These are phyloP conservation scores for Cremastinae sp. DNA, from an alignment of 2,888 invertebrate genomes.

Conservation along the genomic window DNA sequence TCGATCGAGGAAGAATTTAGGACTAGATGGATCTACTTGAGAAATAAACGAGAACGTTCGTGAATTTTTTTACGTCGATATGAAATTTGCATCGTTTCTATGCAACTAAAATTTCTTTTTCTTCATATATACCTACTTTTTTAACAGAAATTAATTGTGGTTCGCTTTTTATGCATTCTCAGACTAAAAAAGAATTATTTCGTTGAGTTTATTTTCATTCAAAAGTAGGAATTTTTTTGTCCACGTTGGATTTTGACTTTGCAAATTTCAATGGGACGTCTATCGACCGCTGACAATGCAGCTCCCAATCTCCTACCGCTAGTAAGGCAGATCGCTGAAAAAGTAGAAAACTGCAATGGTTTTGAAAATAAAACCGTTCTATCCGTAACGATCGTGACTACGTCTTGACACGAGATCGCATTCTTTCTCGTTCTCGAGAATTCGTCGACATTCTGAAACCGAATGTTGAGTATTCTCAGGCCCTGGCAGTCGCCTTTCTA, in stretches of 20 bases:
- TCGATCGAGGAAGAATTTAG: conserved; percentile 67
- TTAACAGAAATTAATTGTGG: too few relatives aligned
- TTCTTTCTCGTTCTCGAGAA: conserved; percentile 2
- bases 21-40: conserved; percentile 68
- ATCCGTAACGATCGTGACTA: background rate
- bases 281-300: too few relatives aligned
- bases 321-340: background rate
- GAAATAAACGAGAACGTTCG: conserved; percentile 52
- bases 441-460: background rate
- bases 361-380: background rate
- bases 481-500: conserved; percentile 4
- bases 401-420: too few relatives aligned
- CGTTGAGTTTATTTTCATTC: too few relatives aligned
- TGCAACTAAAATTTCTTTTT: background rate
- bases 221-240: too few relatives aligned
- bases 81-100: too few relatives aligned
- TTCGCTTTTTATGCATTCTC: too few relatives aligned
- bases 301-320: too few relatives aligned
- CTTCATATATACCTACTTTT: too few relatives aligned
- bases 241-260: too few relatives aligned
- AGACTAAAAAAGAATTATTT: too few relatives aligned
- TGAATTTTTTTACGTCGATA: background rate
- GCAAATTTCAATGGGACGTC: too few relatives aligned
- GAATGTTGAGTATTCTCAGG: background rate
- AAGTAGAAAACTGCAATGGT: background rate